Evolutionary conservation across 2,888 invertebrate species (phyloP).

Genomic region (Drosophila subquinaria): DNA sequence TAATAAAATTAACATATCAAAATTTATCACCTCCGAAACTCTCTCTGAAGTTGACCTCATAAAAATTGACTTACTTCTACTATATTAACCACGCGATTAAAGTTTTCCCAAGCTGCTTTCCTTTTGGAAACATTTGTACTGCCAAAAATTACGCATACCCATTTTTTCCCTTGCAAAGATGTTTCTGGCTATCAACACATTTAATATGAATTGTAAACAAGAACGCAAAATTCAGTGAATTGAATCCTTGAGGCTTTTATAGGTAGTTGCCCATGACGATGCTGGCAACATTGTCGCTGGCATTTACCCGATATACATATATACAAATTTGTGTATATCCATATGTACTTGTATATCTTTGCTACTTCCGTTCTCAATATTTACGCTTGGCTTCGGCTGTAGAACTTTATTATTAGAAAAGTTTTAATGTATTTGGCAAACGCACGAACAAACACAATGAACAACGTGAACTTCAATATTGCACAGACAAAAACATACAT

Average conservation of each 20-base stretch:
- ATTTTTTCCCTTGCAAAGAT: conserved; percentile 2
- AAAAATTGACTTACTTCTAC: not conserved
- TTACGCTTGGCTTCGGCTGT: conserved; percentile 69
- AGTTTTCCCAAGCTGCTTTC: not conserved
- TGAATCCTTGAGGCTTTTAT: conserved; percentile 1
- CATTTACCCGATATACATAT: conserved; percentile 14
- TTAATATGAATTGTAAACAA: conserved; percentile 16
- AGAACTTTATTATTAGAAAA: conserved; percentile 82
- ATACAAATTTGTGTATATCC: conserved; percentile 3
- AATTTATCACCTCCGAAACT: no score
- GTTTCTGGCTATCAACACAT: conserved; percentile 13
- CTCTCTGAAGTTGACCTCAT: not conserved
- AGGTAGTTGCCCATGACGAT: conserved; percentile 31
- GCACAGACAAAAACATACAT: conserved; percentile 6
- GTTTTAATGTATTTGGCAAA: conserved; percentile 77
- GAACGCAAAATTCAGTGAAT: conserved; percentile 5
- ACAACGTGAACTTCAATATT: conserved; percentile 12
- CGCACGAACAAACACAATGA: conserved; percentile 48
- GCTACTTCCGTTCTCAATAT: conserved; percentile 65
- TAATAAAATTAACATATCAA: no score
- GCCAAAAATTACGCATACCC: conserved; percentile 16
- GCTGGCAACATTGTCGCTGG: conserved; percentile 44
- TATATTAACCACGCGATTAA: not conserved
- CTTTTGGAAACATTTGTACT: not conserved
- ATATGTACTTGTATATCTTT: conserved; percentile 44